Evolutionary conservation across 2,888 invertebrate genomes (phyloP).

Genomic region (Xanthia togata): DNA sequence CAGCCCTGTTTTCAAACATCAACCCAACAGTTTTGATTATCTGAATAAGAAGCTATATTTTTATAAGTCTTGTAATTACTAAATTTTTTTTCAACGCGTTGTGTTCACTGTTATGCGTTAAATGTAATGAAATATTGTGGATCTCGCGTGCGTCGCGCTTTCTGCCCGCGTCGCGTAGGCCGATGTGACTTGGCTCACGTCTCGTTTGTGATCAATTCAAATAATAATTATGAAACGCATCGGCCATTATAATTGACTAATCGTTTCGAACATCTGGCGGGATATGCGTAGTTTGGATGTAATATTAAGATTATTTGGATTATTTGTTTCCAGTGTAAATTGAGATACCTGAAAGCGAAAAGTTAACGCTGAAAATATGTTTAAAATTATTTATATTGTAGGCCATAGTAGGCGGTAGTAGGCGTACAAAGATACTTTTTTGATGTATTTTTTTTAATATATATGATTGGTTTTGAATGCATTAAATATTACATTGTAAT

Average conservation of each 20-base stretch:
- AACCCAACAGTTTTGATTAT: no score
- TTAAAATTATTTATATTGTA: neutral
- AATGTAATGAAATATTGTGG: conserved; percentile 58
- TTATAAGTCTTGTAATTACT: conserved; percentile 8
- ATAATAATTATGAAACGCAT: conserved; percentile 70
- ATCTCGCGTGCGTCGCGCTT: conserved; percentile 67
- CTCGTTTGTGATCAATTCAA: conserved; percentile 68
- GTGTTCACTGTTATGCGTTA: conserved; percentile 49
- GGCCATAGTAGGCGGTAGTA: no score
- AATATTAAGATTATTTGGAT: conserved; percentile 1
- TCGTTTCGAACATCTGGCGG: conserved; percentile 38
- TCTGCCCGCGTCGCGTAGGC: conserved; percentile 52
- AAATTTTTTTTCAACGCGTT: conserved; percentile 35
- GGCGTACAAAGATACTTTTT: neutral
- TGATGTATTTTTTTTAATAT: neutral
- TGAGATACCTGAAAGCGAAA: neutral
- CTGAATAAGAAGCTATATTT: neutral
- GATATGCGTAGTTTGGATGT: conserved; percentile 21
- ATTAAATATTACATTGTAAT: neutral
- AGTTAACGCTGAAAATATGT: neutral
- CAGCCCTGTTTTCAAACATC: neutral
- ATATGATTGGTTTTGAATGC: neutral
- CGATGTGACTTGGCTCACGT: conserved; percentile 22
- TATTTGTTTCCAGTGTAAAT: conserved; percentile 1
- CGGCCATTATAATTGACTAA: conserved; percentile 59